Evolutionary conservation across 2,888 invertebrate genomes (phyloP).

Genomic region (Cosmia pyralina): DNA sequence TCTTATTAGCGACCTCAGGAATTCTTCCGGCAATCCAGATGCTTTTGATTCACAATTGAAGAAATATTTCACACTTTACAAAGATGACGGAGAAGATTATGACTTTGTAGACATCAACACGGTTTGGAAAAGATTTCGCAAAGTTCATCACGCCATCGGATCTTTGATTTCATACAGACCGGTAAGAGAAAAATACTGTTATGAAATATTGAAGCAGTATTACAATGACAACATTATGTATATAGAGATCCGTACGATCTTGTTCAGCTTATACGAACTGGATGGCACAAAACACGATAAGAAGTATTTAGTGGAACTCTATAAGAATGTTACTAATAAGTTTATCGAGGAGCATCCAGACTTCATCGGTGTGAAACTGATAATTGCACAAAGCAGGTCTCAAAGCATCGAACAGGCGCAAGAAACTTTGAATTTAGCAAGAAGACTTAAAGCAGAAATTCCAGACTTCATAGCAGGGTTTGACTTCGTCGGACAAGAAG

Average conservation of each 20-base stretch:
- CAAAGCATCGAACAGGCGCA: constrained; percentile 78
- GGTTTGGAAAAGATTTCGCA: constrained; percentile 91
- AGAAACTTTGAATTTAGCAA: constrained; percentile 79
- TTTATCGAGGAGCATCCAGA: constrained; percentile 91
- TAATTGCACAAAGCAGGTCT: constrained; percentile 86
- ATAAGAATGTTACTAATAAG: constrained; percentile 88
- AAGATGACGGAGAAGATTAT: constrained; percentile 76
- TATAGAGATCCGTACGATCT: constrained; percentile 91
- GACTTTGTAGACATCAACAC: constrained; percentile 87
- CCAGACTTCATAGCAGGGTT: constrained; percentile 94
- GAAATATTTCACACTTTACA: constrained; percentile 88
- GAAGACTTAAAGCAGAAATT: constrained; percentile 83
- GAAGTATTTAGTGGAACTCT: constrained; percentile 89
- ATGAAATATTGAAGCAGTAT: constrained; percentile 91
- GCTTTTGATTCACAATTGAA: constrained; percentile 89
- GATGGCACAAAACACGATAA: constrained; percentile 88
- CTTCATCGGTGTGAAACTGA: constrained; percentile 92
- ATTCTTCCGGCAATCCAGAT: constrained; percentile 78
- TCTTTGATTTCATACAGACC: constrained; percentile 91
- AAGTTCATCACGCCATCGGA: constrained; percentile 86
- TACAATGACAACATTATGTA: constrained; percentile 93
- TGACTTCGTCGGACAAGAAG: constrained; percentile 95
- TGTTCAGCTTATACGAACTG: constrained; percentile 87
- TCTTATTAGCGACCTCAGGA: constrained; percentile 85
- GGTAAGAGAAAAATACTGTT: constrained; percentile 91